Percentiles rank a stretch among this genome's conserved stretches.
These are phyloP conservation scores for Phortica variegata DNA, from an alignment of 1,140 invertebrate genomes.

Conservation along the genomic window DNA sequence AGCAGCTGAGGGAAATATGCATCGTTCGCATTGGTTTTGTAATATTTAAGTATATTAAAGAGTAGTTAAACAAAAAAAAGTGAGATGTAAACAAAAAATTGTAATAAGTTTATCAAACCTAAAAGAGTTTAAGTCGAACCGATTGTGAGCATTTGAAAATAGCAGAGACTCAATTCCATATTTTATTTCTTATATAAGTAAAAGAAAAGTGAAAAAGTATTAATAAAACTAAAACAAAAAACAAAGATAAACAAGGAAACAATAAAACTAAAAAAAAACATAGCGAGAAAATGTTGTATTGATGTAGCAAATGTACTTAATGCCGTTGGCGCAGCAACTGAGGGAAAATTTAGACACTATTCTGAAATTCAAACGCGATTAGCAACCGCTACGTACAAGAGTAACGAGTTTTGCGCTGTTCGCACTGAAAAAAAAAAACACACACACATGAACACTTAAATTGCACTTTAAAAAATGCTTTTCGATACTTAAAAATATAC, in stretches of 20 bases:
- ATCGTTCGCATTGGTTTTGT: constrained; percentile 50
- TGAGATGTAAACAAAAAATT: too few relatives aligned
- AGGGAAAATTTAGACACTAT: constrained; percentile 15
- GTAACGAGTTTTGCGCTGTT: constrained; percentile 28
- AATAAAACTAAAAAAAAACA: constrained; percentile 27
- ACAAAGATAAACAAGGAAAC: constrained; percentile 32
- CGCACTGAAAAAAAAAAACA: not conserved
- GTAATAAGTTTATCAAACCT: too few relatives aligned
- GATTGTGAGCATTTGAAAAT: too few relatives aligned
- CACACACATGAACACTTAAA: not conserved
- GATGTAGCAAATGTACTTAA: constrained; percentile 33
- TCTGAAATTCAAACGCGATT: constrained; percentile 14
- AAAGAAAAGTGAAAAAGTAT: constrained; percentile 32
- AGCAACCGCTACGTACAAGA: constrained; percentile 27
- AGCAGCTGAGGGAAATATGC: constrained; percentile 19
- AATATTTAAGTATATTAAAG: constrained; percentile 49
- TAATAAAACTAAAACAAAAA: constrained; percentile 29
- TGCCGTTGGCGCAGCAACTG: constrained; percentile 7
- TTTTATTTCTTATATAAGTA: constrained; percentile 4
- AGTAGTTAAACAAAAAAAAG: constrained; percentile 30
- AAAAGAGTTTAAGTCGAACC: too few relatives aligned
- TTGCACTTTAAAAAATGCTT: too few relatives aligned
- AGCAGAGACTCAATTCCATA: too few relatives aligned
- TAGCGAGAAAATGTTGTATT: constrained; percentile 6
- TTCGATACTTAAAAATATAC: too few relatives aligned